phyloP scores from a whole-genome alignment of 2,113 vertebrate genomes.

The Rhegmatorhina hoffmannsi region DNA sequence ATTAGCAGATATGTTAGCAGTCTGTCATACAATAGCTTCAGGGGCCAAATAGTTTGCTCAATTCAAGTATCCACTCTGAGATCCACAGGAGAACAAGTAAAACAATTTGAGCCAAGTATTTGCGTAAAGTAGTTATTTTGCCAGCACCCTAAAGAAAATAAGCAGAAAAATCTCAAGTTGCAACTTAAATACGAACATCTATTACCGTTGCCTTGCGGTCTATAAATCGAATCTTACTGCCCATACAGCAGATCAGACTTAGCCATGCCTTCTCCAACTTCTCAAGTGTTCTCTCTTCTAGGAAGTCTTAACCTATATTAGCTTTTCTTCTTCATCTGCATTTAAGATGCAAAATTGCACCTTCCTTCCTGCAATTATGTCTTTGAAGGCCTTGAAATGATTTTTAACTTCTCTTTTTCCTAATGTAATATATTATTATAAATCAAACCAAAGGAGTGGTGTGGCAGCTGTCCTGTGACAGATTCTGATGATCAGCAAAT shows the following conservation, averaged over 20 bases:
- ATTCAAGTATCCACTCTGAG: background rate
- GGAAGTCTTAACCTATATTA: background rate
- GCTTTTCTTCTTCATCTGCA: background rate
- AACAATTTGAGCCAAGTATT: constrained; percentile 27
- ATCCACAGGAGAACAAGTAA: background rate
- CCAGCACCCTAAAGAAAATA: constrained; percentile 42
- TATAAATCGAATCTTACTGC: constrained; percentile 16
- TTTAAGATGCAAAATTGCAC: background rate
- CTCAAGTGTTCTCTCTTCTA: background rate
- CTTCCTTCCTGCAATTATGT: background rate
- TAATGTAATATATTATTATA: background rate
- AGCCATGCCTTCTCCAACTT: background rate
- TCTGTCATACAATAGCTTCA: constrained; percentile 12
- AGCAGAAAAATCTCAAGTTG: constrained; percentile 55
- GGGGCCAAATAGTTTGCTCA: constrained; percentile 1
- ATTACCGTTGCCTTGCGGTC: background rate
- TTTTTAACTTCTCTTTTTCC: background rate
- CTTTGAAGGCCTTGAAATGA: background rate
- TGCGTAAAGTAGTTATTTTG: constrained; percentile 34
- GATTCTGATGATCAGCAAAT: background rate
- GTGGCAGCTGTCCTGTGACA: background rate
- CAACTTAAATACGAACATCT: constrained; percentile 6
- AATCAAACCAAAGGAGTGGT: background rate
- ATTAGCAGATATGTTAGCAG: constrained; percentile 51
- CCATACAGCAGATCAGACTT: background rate